phyloP scores from a whole-genome alignment of 1,140 invertebrate species.

The Liolophura sinensis region DNA sequence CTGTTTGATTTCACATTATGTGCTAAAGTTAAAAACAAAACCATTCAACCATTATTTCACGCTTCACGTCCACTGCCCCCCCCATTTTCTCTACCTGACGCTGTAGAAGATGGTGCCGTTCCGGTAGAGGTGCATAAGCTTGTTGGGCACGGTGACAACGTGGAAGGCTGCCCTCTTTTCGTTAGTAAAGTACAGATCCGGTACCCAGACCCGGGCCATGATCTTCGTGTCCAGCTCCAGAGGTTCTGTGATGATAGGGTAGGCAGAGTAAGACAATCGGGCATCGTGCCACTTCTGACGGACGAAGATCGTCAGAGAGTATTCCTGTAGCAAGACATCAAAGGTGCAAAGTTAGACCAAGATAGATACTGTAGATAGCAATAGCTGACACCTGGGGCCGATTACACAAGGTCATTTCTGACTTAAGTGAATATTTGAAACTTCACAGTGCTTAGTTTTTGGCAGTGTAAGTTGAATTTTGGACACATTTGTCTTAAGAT shows the following conservation, averaged over 20 bases:
- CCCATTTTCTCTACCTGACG: constrained; percentile 31
- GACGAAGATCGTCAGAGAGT: constrained; percentile 81
- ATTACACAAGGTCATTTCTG: no score
- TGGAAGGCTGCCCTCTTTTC: constrained; percentile 61
- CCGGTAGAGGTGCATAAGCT: constrained; percentile 45
- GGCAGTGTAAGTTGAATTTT: no score
- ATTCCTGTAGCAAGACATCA: constrained; percentile 17
- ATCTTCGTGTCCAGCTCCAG: constrained; percentile 77
- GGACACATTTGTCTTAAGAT: no score
- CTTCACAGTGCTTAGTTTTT: no score
- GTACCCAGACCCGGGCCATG: constrained; percentile 82
- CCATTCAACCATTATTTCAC: no score
- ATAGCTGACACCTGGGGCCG: no score
- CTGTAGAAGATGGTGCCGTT: constrained; percentile 41
- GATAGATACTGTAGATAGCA: no score
- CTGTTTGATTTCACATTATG: no score
- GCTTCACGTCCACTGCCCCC: no score
- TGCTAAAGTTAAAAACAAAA: no score
- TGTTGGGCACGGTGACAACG: constrained; percentile 58
- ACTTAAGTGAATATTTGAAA: no score
- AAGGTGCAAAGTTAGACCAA: no score
- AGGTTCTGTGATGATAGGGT: constrained; percentile 74
- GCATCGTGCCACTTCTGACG: constrained; percentile 78
- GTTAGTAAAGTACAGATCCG: constrained; percentile 84
- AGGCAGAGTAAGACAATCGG: constrained; percentile 68